phyloP scores from a whole-genome alignment of 2,888 invertebrate species.

The Hypselothyrea guttata region DNA sequence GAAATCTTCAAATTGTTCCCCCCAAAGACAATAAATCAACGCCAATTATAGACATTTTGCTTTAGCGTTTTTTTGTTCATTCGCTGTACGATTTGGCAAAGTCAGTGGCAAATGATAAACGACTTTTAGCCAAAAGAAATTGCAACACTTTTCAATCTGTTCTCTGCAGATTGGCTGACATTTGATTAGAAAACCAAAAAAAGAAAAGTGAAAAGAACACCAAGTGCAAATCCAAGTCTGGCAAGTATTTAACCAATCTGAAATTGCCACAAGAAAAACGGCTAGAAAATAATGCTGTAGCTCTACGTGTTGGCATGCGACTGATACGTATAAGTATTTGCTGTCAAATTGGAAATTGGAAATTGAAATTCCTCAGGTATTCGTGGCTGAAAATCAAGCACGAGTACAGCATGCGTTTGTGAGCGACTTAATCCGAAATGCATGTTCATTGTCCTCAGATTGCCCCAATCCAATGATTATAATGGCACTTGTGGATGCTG shows the following conservation, averaged over 20 bases:
- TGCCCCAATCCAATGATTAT: conserved; percentile 1
- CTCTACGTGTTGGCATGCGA: conserved; percentile 42
- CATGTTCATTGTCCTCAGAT: conserved; percentile 7
- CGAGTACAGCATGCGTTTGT: not conserved
- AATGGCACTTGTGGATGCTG: not conserved
- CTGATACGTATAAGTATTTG: conserved; percentile 15
- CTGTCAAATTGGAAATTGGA: conserved; percentile 32
- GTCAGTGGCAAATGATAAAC: conserved; percentile 53
- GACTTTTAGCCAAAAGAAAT: conserved; percentile 37
- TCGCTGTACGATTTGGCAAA: conserved; percentile 28
- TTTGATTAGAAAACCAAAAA: conserved; percentile 1
- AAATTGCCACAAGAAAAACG: too few species aligned
- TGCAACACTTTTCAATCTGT: conserved; percentile 64
- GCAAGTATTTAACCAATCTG: too few species aligned
- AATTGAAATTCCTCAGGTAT: conserved; percentile 19
- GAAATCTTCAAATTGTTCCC: conserved; percentile 50
- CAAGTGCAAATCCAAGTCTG: not conserved
- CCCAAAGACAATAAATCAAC: conserved; percentile 70
- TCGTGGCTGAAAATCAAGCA: conserved; percentile 1
- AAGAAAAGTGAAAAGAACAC: conserved; percentile 10
- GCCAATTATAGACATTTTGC: conserved; percentile 60
- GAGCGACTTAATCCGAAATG: conserved; percentile 12
- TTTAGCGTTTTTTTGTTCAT: conserved; percentile 1
- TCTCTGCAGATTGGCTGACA: conserved; percentile 20
- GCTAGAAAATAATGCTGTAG: conserved; percentile 55